A percentile compares a stretch with the other conserved stretches of the same genome.
Evolutionary conservation across 2,113 vertebrate genomes (phyloP).

Genomic region (Ascaphus truei): DNA sequence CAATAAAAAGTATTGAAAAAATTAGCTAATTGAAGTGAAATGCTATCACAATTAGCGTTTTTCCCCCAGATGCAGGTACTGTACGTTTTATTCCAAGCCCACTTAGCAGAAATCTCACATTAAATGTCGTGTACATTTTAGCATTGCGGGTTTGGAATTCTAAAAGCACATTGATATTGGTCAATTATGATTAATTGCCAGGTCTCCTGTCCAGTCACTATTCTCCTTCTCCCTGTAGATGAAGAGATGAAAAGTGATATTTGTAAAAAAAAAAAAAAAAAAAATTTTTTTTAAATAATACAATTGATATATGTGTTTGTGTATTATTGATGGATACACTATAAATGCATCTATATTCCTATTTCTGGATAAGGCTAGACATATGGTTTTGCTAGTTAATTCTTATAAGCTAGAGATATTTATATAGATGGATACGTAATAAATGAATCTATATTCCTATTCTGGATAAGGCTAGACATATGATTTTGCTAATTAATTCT

Average conservation of each 20-base stretch:
- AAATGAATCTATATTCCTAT: too few relatives aligned
- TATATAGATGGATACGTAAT: too few relatives aligned
- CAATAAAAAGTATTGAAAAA: conserved; percentile 15
- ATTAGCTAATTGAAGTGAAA: conserved; percentile 19
- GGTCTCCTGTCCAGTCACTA: not conserved
- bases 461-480: too few relatives aligned
- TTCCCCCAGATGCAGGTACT: not conserved
- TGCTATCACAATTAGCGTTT: not conserved
- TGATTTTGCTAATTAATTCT: too few relatives aligned
- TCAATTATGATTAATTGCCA: not conserved
- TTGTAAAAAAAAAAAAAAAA: too few relatives aligned
- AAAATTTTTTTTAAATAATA: too few relatives aligned
- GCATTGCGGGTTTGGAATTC: not conserved
- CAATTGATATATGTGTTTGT: too few relatives aligned
- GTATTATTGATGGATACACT: too few relatives aligned
- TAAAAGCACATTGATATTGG: conserved; percentile 3
- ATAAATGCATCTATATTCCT: too few relatives aligned
- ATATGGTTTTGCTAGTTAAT: too few relatives aligned
- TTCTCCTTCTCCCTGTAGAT: not conserved
- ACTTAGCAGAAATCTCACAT: not conserved
- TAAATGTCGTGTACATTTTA: not conserved
- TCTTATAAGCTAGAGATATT: too few relatives aligned
- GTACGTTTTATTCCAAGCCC: not conserved
- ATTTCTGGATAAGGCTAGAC: too few relatives aligned
- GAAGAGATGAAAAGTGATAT: conserved; percentile 3